Percentiles rank a stretch among this genome's conserved stretches.
Conservation (phyloP, 2,888 invertebrate genomes). For the Coleophora flavipennella region DNA sequence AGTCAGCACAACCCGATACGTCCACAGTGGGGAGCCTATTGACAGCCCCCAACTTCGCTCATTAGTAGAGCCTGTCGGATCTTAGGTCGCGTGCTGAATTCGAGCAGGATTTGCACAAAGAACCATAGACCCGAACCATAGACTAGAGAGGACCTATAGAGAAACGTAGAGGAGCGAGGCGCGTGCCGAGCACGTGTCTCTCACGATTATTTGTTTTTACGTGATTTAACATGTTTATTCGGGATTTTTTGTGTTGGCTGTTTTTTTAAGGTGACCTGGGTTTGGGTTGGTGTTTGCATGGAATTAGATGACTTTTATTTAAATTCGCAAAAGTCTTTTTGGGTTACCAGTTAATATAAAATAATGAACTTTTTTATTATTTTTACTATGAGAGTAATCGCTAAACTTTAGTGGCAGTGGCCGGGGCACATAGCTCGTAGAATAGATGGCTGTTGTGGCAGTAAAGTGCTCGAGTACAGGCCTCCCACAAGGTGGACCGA, state of each 20-base stretch:
- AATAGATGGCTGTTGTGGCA: too few species aligned
- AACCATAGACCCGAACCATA: background rate
- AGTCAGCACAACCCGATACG: background rate
- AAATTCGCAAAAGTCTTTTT: too few species aligned
- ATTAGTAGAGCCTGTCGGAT: slow-evolving; percentile 1
- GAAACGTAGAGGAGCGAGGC: slow-evolving; percentile 3
- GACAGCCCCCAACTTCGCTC: background rate
- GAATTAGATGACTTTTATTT: too few species aligned
- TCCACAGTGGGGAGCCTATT: background rate
- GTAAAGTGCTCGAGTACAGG: too few species aligned
- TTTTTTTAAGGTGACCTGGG: too few species aligned
- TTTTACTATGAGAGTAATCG: too few species aligned
- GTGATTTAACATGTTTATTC: slow-evolving; percentile 59
- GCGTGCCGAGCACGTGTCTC: slow-evolving; percentile 17
- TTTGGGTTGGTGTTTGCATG: too few species aligned
- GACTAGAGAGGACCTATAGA: background rate
- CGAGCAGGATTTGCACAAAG: background rate
- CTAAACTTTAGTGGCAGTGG: too few species aligned
- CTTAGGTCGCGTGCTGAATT: background rate
- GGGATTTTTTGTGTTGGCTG: background rate
- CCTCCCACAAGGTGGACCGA: too few species aligned
- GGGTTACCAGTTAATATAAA: too few species aligned
- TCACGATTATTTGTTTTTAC: slow-evolving; percentile 51
- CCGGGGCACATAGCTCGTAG: too few species aligned
- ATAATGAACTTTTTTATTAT: too few species aligned